Conservation (phyloP, 2,888 invertebrate species). For the Thecophora atra region DNA sequence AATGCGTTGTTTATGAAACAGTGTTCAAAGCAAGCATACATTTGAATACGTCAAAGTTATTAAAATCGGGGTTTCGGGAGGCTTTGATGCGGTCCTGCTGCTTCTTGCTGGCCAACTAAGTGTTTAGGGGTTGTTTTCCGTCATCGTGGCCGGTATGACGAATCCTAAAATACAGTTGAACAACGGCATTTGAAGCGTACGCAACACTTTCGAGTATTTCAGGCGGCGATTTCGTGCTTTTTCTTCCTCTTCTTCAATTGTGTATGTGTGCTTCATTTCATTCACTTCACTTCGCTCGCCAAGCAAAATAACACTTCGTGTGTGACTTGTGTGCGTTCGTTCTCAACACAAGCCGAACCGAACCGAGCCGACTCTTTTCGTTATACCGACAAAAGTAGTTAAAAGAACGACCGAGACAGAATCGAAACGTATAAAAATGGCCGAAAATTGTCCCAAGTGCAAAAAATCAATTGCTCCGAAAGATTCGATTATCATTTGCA, state of each 20-base stretch:
- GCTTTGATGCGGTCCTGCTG: no score
- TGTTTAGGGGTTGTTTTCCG: slow-evolving; percentile 43
- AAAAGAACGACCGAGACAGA: slow-evolving; percentile 37
- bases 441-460: slow-evolving; percentile 61
- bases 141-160: background rate
- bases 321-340: slow-evolving; percentile 21
- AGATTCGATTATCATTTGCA: slow-evolving; percentile 57
- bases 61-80: no score
- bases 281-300: slow-evolving; percentile 46
- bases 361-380: slow-evolving; percentile 9
- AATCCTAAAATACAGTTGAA: slow-evolving; percentile 52
- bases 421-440: slow-evolving; percentile 52
- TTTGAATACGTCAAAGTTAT: no score
- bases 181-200: slow-evolving; percentile 60
- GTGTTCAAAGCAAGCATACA: no score
- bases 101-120: no score
- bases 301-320: slow-evolving; percentile 42
- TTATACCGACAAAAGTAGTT: slow-evolving; percentile 37
- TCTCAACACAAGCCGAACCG: slow-evolving; percentile 27
- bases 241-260: slow-evolving; percentile 23
- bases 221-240: slow-evolving; percentile 32
- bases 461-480: slow-evolving; percentile 60
- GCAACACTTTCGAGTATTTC: slow-evolving; percentile 45
- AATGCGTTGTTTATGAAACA: no score
- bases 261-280: slow-evolving; percentile 41